Evolutionary conservation across 2,888 invertebrate species (phyloP).

Genomic region (Taphrorychus bicolor): DNA sequence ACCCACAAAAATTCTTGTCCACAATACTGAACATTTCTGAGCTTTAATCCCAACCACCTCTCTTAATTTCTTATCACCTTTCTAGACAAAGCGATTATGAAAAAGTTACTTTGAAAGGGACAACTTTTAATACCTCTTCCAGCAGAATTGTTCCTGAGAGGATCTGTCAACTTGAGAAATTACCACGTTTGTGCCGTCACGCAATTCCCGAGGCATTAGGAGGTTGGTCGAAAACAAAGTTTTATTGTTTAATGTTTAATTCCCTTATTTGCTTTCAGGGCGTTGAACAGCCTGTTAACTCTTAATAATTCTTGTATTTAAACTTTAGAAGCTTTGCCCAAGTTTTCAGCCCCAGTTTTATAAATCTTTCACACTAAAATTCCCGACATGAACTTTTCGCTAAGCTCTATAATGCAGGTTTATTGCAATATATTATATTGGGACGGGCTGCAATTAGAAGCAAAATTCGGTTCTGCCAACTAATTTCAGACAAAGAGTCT

Average conservation of each 20-base stretch:
- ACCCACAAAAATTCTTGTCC: too few species aligned
- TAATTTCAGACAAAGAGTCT: too few species aligned
- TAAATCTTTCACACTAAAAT: too few species aligned
- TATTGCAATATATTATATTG: too few species aligned
- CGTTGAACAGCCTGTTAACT: neutral
- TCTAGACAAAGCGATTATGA: neutral
- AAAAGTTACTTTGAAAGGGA: neutral
- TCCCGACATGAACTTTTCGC: too few species aligned
- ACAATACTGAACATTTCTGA: too few species aligned
- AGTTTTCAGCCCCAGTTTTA: too few species aligned
- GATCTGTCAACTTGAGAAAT: neutral
- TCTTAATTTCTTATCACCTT: neutral
- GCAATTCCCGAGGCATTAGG: neutral
- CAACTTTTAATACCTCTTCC: neutral
- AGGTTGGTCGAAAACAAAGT: neutral
- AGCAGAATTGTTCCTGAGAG: neutral
- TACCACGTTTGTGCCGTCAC: neutral
- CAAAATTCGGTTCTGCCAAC: neutral
- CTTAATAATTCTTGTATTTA: too few species aligned
- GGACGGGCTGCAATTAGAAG: too few species aligned
- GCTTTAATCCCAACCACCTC: too few species aligned
- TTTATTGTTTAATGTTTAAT: neutral
- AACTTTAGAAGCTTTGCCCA: too few species aligned
- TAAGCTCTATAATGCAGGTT: too few species aligned
- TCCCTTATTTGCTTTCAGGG: neutral